Percentiles rank a stretch among this genome's conserved stretches.
Evolutionary conservation across 1,140 invertebrate genomes (phyloP).

Genomic region (Drosophila ananassae): DNA sequence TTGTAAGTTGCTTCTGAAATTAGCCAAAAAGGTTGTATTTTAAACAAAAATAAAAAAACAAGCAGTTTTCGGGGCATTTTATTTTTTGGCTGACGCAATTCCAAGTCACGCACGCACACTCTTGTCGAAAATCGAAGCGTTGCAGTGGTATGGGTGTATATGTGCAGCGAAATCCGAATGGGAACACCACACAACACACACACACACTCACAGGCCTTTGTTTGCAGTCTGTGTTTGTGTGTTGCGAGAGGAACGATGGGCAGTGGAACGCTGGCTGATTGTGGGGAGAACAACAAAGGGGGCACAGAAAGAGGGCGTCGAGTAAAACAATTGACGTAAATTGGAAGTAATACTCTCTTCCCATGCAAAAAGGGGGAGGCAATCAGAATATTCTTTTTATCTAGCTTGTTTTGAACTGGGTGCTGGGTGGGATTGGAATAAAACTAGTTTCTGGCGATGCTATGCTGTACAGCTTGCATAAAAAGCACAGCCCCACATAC

Average conservation of each 20-base stretch:
- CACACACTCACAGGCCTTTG: constrained; percentile 60
- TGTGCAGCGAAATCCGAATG: constrained; percentile 68
- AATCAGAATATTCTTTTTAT: constrained; percentile 1
- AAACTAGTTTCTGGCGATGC: constrained; percentile 24
- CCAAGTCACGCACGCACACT: constrained; percentile 51
- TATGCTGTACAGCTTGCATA: constrained; percentile 56
- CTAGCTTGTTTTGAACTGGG: background rate
- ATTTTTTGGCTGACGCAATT: constrained; percentile 75
- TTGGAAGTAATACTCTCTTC: constrained; percentile 14
- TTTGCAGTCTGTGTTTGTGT: constrained; percentile 46
- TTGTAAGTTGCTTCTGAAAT: constrained; percentile 46
- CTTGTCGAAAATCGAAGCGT: background rate
- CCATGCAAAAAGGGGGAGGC: constrained; percentile 20
- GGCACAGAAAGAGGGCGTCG: constrained; percentile 4
- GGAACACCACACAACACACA: constrained; percentile 51
- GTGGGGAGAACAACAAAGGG: constrained; percentile 27
- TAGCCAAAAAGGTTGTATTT: constrained; percentile 12
- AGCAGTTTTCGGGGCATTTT: constrained; percentile 21
- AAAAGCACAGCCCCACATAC: constrained; percentile 51
- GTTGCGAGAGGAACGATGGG: constrained; percentile 36
- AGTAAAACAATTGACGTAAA: constrained; percentile 56
- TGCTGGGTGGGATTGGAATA: background rate
- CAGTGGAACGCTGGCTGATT: constrained; percentile 51
- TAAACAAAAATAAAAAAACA: constrained; percentile 21
- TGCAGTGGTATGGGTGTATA: constrained; percentile 44